Base-by-base conservation (phyloP, 2,888 invertebrate genomes). In the Aporophyla lueneburgensis region DNA sequence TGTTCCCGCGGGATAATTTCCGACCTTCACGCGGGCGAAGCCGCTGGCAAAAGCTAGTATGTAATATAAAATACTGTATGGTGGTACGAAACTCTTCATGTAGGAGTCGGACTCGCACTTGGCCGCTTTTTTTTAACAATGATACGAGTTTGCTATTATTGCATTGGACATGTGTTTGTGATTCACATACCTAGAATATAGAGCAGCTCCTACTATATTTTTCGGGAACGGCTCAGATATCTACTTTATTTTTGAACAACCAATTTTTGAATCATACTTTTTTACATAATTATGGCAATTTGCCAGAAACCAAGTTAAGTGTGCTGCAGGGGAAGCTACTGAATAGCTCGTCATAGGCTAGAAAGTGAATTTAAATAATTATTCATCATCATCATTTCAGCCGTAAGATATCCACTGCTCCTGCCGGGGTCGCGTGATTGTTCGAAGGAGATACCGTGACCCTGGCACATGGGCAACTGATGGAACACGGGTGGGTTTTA, bases 221-320 rank as follows among this genome's bases (percentile, higher is more conserved):
- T 53, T 24, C 12, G 9, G 16, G 24, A 27, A 21, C 7, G 10
- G 2, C 53, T 54, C 53, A 27, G 27, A 49, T 21, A 27, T 40
- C 40, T 12, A 56, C 14, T 77, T 83, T 80, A 83, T 65, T 80
- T 80, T 56, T 16, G 59, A 69, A 83, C 40, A 19, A 49, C 21
- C 19, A 33, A 61, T 14, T 51, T 83, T 83, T 62, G 19, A 62
- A 70, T 78, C 59, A 65, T 40, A 53, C 3, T 21, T 46, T 80
- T 81, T 33, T 33, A 46, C n/a, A 81, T 51, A 69, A n/a, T 12
- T 24, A 9, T 51, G 82, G 83, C 43, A 33, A 33, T n/a, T 33
- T 33, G 71, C 66, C 84, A 83, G 56, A 81, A 51, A 51, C 7
- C 16, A 54, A 83, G 21, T 62, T 62, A 19, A 24, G 19, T 77